phyloP scores from a whole-genome alignment of 2,113 vertebrate species.

The Mormyrus lacerda region DNA sequence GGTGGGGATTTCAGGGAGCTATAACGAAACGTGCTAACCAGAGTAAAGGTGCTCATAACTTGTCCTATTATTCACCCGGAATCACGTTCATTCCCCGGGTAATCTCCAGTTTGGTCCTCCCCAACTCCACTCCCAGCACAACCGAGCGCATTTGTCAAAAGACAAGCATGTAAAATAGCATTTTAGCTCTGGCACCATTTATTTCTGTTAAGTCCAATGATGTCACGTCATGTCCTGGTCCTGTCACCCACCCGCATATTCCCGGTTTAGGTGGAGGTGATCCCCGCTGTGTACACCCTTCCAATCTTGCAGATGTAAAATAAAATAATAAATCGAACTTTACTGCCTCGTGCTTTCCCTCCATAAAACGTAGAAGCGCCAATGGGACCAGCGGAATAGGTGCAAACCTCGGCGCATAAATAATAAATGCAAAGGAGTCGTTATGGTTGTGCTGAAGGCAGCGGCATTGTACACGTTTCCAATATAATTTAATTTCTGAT shows the following conservation, averaged over 20 bases:
- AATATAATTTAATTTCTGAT: constrained; percentile 72
- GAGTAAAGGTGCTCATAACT: neutral
- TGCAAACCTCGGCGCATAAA: constrained; percentile 57
- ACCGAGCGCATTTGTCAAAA: neutral
- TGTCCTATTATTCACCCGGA: neutral
- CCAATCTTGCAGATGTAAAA: constrained; percentile 31
- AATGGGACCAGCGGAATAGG: constrained; percentile 39
- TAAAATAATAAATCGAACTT: constrained; percentile 28
- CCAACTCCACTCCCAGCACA: neutral
- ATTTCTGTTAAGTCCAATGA: neutral
- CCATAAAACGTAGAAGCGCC: constrained; percentile 50
- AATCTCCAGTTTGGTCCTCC: neutral
- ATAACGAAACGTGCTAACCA: neutral
- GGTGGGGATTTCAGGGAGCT: neutral
- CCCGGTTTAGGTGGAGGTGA: neutral
- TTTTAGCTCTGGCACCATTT: neutral
- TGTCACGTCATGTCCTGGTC: neutral
- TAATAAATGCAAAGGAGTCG: constrained; percentile 79
- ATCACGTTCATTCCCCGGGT: neutral
- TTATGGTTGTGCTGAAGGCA: constrained; percentile 70
- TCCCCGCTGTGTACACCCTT: neutral
- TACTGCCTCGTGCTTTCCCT: constrained; percentile 36
- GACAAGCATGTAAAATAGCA: neutral
- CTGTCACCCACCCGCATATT: neutral
- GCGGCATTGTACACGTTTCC: constrained; percentile 63